These are phyloP conservation scores for Biston betularia DNA, from an alignment of 2,888 invertebrate genomes.

Conservation along the genomic window DNA sequence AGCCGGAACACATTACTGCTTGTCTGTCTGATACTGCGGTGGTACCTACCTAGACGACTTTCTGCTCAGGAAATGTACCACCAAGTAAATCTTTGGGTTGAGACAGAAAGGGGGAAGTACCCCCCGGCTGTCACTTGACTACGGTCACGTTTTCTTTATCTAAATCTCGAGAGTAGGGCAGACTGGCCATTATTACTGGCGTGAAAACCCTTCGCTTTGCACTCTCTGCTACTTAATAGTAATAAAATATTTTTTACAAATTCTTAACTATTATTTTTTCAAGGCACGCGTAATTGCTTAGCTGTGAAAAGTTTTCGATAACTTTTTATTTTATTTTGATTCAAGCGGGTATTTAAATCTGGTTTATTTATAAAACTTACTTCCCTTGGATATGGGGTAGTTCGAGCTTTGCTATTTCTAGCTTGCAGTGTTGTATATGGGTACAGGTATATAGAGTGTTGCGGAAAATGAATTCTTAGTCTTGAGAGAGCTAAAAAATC, in stretches of 20 bases:
- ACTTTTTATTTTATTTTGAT: background rate
- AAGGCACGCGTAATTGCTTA: too few species aligned
- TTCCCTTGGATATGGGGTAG: background rate
- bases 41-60: too few species aligned
- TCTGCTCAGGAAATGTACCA: too few species aligned
- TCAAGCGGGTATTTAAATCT: background rate
- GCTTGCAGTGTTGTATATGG: too few species aligned
- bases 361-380: background rate
- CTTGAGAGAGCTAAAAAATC: too few species aligned
- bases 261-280: background rate
- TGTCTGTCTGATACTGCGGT: too few species aligned
- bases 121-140: background rate
- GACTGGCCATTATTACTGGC: constrained; percentile 47
- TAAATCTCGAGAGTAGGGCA: constrained; percentile 46
- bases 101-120: background rate
- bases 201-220: constrained; percentile 45
- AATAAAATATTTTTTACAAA: background rate
- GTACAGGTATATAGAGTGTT: too few species aligned
- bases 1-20: too few species aligned
- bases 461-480: too few species aligned
- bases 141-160: constrained; percentile 41
- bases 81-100: background rate
- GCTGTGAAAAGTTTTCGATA: too few species aligned
- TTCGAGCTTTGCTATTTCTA: background rate
- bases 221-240: constrained; percentile 1